Evolutionary conservation across 1,140 invertebrate genomes (phyloP), one percentile per base, ranked within the genome.

Genomic region (Doryteuthis pealeii): DNA sequence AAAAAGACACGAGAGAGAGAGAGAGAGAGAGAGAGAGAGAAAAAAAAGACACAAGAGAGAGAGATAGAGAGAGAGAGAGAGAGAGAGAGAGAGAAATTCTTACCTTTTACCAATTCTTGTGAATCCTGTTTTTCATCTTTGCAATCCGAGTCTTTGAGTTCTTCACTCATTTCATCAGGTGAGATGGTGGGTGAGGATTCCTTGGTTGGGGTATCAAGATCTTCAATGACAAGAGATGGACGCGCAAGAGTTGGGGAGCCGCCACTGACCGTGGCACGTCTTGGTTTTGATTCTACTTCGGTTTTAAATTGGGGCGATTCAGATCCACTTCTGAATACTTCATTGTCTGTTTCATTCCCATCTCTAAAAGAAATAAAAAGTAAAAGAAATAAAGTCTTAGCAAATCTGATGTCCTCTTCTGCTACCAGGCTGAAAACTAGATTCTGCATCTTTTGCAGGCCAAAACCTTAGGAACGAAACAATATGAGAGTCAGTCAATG

Each of bases 241-340:
- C 91, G 86, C 75, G 91, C 91, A 62, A 91, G 89, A 4, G 91
- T 92, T 22, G 94, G 93, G 76, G 92, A 94, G 67, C 92, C 93
- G 10, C 95, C 94, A 79, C 94, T 94, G 78, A 96, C 95, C 6
- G 95, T 96, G 70, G 95, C 94, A 32, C 95, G 88, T 15, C 95
- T 90, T 86, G 94, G 94, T 28, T 94, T 91, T 70, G 91, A 87
- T 31, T 92, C 90, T 49, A 92, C 90, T 31, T 93, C 93, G 77
- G 94, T 79, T 30, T 76, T 43, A 45, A 74, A 79, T 73, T 81
- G 79, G 0, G 84, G 84, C 5, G 84, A 85, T 71, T 85, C 86
- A 0, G 84, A 85, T 12, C 82, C 83, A 74, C 83, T 85, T 26
- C 83, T 77, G 76, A 85, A 86, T 12, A 86, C 84, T 74, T 86